These are phyloP conservation scores for Smutsia temminckii DNA, from an alignment of 2,797 vertebrate species.

Conservation along the genomic window DNA sequence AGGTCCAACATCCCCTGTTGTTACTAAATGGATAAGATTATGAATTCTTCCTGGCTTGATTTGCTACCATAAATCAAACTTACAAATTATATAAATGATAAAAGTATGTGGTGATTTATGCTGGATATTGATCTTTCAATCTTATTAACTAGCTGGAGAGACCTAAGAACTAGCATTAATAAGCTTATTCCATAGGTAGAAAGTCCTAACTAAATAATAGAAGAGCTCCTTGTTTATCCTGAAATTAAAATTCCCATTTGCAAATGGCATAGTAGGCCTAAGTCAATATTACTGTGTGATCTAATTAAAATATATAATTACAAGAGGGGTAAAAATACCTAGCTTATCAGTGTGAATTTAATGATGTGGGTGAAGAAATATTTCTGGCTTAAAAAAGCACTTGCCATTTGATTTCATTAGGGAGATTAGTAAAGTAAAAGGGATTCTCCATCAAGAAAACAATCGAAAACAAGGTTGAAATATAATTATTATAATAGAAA, in stretches of 20 bases:
- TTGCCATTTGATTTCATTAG: conserved; percentile 57
- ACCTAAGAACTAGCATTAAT: not conserved
- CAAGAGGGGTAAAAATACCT: not conserved
- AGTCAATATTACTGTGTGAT: not conserved
- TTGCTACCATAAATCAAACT: not conserved
- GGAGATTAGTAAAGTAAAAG: conserved; percentile 40
- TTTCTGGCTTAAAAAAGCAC: not conserved
- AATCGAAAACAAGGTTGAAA: conserved; percentile 27
- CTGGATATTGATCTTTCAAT: not conserved
- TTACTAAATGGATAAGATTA: not conserved
- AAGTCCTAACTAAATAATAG: not conserved
- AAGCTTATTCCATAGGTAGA: not conserved
- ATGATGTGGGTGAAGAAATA: not conserved
- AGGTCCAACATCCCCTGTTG: not conserved
- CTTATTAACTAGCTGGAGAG: not conserved
- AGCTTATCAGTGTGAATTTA: conserved; percentile 30
- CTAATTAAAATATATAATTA: conserved; percentile 30
- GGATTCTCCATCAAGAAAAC: conserved; percentile 31
- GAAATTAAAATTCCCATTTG: conserved; percentile 58
- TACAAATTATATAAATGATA: not conserved
- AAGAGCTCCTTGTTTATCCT: not conserved
- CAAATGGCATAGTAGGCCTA: not conserved
- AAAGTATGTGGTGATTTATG: not conserved
- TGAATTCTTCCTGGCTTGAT: conserved; percentile 15
- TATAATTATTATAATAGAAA: not conserved